These are phyloP conservation scores for Synchiropus splendidus DNA, from an alignment of 2,113 vertebrate species.

Conservation along the genomic window DNA sequence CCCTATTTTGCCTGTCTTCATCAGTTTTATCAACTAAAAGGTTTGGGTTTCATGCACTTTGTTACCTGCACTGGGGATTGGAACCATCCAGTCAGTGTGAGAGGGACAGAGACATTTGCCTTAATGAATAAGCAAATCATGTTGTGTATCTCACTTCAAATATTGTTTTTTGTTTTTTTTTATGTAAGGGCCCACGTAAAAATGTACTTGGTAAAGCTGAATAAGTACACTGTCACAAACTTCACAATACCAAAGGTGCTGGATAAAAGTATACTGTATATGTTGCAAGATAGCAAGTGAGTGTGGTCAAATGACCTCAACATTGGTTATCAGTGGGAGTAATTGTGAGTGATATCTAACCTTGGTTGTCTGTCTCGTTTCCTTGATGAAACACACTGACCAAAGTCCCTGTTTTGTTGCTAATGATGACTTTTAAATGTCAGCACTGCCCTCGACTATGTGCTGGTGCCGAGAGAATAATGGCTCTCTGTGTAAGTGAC, in stretches of 20 bases:
- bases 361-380: slow-evolving; percentile 26
- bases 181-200: too few species aligned
- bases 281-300: too few species aligned
- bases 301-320: too few species aligned
- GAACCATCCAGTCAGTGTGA: slow-evolving; percentile 17
- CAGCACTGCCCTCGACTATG: slow-evolving; percentile 29
- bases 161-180: too few species aligned
- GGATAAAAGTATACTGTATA: too few species aligned
- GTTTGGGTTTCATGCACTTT: slow-evolving; percentile 55
- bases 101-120: too few species aligned
- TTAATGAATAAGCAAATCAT: too few species aligned
- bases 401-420: slow-evolving; percentile 36
- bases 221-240: too few species aligned
- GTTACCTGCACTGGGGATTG: slow-evolving; percentile 59
- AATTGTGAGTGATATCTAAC: slow-evolving; percentile 15
- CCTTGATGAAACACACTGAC: slow-evolving; percentile 36
- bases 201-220: too few species aligned
- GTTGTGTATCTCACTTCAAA: too few species aligned
- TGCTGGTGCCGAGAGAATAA: slow-evolving; percentile 14
- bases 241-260: too few species aligned
- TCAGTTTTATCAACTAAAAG: slow-evolving; percentile 56
- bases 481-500: slow-evolving; percentile 19
- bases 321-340: slow-evolving; percentile 22
- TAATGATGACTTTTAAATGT: slow-evolving; percentile 66
- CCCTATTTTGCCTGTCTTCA: slow-evolving; percentile 28